phyloP scores from a whole-genome alignment of 2,113 vertebrate genomes.

The Sylvicapra grimmia region DNA sequence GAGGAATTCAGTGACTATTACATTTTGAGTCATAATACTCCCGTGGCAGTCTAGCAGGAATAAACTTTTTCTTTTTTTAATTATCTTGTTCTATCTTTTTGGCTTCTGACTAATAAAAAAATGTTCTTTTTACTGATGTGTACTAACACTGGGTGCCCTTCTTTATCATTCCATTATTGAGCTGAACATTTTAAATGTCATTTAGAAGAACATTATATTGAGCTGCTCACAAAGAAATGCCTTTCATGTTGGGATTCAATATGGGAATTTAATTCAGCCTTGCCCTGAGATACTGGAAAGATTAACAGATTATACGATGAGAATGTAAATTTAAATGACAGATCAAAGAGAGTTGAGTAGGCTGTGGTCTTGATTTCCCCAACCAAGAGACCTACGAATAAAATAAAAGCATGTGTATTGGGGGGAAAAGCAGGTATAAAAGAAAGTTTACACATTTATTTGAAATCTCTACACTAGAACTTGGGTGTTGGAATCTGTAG shows the following conservation, averaged over 20 bases:
- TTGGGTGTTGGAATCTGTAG: neutral
- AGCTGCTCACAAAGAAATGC: constrained; percentile 47
- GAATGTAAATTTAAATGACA: constrained; percentile 61
- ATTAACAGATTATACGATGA: constrained; percentile 67
- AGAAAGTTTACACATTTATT: neutral
- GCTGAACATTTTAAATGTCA: constrained; percentile 61
- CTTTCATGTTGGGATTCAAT: constrained; percentile 56
- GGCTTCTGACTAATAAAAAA: constrained; percentile 67
- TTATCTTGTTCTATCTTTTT: constrained; percentile 67
- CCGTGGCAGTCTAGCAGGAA: constrained; percentile 64
- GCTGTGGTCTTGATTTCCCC: constrained; percentile 3
- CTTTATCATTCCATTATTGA: constrained; percentile 39
- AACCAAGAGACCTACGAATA: constrained; percentile 21
- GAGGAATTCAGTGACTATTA: constrained; percentile 74
- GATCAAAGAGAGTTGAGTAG: constrained; percentile 53
- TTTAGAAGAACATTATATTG: constrained; percentile 65
- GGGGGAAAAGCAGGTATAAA: constrained; percentile 1
- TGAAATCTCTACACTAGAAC: neutral
- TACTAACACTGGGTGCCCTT: constrained; percentile 26
- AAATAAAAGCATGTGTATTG: constrained; percentile 17
- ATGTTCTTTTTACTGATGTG: constrained; percentile 55
- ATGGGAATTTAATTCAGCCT: constrained; percentile 64
- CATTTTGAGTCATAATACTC: constrained; percentile 69
- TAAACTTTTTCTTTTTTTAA: constrained; percentile 63
- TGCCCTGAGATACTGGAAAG: constrained; percentile 54